Evolutionary conservation across 2,113 vertebrate species (phyloP), one percentile per base, ranked within the genome.

Genomic region (Chionodraco myersi): DNA sequence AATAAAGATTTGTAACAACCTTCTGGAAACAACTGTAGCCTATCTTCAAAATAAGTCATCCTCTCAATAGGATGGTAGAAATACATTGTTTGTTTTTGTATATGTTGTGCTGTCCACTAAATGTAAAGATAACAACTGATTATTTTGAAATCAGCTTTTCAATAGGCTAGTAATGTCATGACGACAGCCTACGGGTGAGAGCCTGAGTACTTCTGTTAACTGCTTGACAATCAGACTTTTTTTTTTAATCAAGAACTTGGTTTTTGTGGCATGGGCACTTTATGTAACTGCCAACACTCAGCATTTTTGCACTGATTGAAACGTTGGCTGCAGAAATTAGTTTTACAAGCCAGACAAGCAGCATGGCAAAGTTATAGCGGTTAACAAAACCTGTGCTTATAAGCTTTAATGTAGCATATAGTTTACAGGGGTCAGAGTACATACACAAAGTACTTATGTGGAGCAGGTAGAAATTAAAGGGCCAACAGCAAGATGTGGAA

Each of bases 71-170:
- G 26, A 5, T 2, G 5, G 68, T 45, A 53, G 53, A 51, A 52
- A 59, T 45, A 3, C 52, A 23, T 67, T 68, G 53, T 41, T 41
- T 41, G 5, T 41, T 41, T 41, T 41, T 41, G 36, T 36, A 3
- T 60, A 41, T 57, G 58, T 66, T 80, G 15, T 58, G 78, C 57
- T 64, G 44, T 75, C 78, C 56, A 82, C 70, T 57, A 81, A 85
- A 65, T 78, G 34, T 10, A 53, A 77, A 81, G 86, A 82, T 47
- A 83, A 79, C 79, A 45, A 47, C 64, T 86, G 58, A 81, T 87
- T 77, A 86, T 84, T 89, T 79, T 79, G 61, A 85, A 88, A 84
- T 87, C 74, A 79, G 66, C 57, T 75, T 91, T 82, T 88, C 72
- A 75, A 82, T 90, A 76, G 76, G 87, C 48, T 18, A 47, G 54